Percentiles rank a stretch among this genome's conserved stretches.
Conservation (phyloP, 1,140 invertebrate species). For the Pseudachorutes palmiensis region DNA sequence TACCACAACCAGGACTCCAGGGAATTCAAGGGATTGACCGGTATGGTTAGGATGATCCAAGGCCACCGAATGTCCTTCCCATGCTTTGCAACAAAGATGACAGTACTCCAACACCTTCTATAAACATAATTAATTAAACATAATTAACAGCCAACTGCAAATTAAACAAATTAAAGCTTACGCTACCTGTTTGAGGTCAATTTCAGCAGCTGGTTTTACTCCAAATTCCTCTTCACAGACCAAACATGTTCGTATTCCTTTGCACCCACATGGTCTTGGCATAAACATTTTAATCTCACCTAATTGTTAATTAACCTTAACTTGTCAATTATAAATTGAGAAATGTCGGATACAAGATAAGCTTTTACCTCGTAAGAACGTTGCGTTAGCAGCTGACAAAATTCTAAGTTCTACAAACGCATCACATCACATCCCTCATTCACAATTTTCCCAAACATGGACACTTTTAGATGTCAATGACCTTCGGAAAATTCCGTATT, state of each 20-base stretch:
- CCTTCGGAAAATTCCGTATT: no score
- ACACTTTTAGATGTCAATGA: no score
- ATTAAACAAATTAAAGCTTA: not conserved
- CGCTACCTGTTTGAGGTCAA: not conserved
- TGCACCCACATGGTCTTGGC: constrained; percentile 74
- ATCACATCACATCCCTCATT: no score
- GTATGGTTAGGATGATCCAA: constrained; percentile 58
- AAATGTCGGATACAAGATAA: no score
- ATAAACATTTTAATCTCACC: constrained; percentile 63
- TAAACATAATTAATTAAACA: not conserved
- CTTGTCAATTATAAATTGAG: no score
- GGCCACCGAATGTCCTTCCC: constrained; percentile 53
- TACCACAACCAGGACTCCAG: constrained; percentile 61
- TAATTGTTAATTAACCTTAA: no score
- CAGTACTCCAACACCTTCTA: constrained; percentile 62
- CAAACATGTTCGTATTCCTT: constrained; percentile 80
- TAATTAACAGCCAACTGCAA: not conserved
- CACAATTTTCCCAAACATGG: no score
- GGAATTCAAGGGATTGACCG: constrained; percentile 52
- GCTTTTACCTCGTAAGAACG: no score
- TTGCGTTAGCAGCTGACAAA: no score
- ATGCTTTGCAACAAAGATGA: constrained; percentile 61
- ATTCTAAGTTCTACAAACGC: no score
- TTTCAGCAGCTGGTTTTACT: not conserved
- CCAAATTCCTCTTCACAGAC: constrained; percentile 67